Evolutionary conservation across 2,113 vertebrate species (phyloP).

Genomic region (Odocoileus virginianus): DNA sequence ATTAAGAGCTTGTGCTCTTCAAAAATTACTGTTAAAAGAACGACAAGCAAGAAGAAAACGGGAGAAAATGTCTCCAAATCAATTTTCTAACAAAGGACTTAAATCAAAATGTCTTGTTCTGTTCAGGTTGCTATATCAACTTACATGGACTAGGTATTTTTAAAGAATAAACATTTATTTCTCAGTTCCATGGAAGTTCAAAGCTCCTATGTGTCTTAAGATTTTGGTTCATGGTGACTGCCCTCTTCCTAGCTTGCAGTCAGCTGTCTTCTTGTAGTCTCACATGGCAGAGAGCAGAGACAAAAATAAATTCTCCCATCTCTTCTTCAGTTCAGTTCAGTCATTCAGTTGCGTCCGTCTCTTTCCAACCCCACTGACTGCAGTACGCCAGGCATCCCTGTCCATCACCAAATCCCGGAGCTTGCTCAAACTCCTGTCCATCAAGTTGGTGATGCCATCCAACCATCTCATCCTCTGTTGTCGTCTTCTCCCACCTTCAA

Average conservation of each 20-base stretch:
- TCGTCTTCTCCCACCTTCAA: too few species aligned
- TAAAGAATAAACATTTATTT: background rate
- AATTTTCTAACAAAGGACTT: background rate
- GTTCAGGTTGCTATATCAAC: background rate
- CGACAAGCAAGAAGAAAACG: background rate
- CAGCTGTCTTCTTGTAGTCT: background rate
- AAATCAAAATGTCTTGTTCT: background rate
- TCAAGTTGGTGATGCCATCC: too few species aligned
- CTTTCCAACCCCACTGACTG: too few species aligned
- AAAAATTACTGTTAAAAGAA: background rate
- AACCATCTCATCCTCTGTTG: too few species aligned
- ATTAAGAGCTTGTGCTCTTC: background rate
- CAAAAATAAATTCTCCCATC: background rate
- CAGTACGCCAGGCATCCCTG: too few species aligned
- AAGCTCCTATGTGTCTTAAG: background rate
- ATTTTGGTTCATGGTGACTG: background rate
- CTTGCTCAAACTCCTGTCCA: too few species aligned
- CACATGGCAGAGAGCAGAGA: background rate
- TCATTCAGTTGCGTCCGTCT: too few species aligned
- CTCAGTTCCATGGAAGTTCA: background rate
- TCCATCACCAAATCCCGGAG: too few species aligned
- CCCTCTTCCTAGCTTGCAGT: background rate
- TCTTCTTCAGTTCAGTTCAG: background rate
- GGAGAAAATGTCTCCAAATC: background rate
- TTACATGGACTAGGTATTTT: background rate